A percentile compares a stretch with the other conserved stretches of the same genome.
These are phyloP conservation scores for Amiota mariae DNA, from an alignment of 2,888 invertebrate genomes.

Conservation along the genomic window DNA sequence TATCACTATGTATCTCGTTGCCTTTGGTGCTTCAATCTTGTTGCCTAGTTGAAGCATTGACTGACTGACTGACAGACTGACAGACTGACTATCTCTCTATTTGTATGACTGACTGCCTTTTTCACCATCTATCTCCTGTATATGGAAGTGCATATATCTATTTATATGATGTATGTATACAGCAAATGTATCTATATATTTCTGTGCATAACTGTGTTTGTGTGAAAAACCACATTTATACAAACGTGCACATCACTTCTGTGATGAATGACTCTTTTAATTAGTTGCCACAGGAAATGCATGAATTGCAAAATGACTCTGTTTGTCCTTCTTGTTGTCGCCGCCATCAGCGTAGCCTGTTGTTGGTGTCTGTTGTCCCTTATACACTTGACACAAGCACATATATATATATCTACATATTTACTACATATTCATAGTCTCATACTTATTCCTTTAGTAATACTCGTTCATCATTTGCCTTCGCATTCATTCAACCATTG, in stretches of 20 bases:
- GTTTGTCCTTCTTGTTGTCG: constrained; percentile 48
- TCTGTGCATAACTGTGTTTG: constrained; percentile 20
- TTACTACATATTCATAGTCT: not conserved
- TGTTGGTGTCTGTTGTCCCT: not conserved
- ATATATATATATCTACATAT: not conserved
- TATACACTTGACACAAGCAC: not conserved
- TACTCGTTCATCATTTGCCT: not conserved
- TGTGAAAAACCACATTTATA: constrained; percentile 50
- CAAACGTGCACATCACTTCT: constrained; percentile 57
- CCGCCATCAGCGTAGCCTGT: not conserved
- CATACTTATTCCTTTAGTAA: not conserved
- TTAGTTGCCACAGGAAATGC: constrained; percentile 74
- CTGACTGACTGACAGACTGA: constrained; percentile 35
- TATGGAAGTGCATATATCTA: too few species aligned
- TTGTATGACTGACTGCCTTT: constrained; percentile 31
- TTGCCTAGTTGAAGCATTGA: not conserved
- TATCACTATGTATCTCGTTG: too few species aligned
- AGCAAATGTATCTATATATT: not conserved
- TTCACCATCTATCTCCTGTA: not conserved
- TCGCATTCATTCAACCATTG: not conserved
- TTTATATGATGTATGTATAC: not conserved
- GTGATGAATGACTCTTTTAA: constrained; percentile 74
- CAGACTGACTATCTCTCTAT: constrained; percentile 33
- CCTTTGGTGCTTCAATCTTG: too few species aligned
- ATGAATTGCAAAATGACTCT: constrained; percentile 71